Evolutionary conservation across 1,140 invertebrate genomes (phyloP), one percentile per base, ranked within the genome.

Genomic region (Batillaria attramentaria): DNA sequence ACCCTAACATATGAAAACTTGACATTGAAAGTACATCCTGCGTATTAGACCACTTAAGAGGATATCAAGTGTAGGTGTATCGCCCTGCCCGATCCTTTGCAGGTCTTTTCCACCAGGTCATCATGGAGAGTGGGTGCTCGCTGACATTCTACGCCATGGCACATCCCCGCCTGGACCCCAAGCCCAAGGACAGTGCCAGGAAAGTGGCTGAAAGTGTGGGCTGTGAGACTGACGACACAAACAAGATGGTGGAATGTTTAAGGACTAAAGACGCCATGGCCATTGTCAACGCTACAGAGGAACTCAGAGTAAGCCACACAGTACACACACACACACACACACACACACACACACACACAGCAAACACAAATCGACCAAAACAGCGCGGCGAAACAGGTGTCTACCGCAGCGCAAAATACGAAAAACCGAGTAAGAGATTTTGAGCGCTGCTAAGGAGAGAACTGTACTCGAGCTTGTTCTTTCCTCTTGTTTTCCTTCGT

Each of bases 91-190:
- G n/a, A n/a, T n/a, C n/a, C n/a, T 0, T 20, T 60, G n/a, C 13
- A 77, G 76, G 76, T 13, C n/a, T 82, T 28, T 79, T 82, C 65
- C 62, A 79, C 3, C 60, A 54, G 77, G 80, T 77, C 20, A 79
- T 82, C 54, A 79, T 79, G 77, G 72, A 82, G 50, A 82, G 80
- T 66, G 80, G 80, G 13, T 43, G 4, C 16, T 75, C 77, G 8
- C 68, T 82, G 68, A 72, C 50, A 18, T 35, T 66, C 0, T 82
- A 73, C 72, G 77, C 80, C 5, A 57, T 74, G 33, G 46, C 70
- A 2, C 75, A 68, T 24, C 46, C n/a, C 20, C 39, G 39, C 2
- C 13, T 50, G 1, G 31, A 42, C n/a, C 46, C 68, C 3, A 60
- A 42, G 20, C 24, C 69, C 1, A 16, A 50, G 20, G 60, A 62